Percentiles rank a stretch among this genome's conserved stretches.
Conservation (phyloP, 2,888 invertebrate genomes). For the Antheraea assamensis region DNA sequence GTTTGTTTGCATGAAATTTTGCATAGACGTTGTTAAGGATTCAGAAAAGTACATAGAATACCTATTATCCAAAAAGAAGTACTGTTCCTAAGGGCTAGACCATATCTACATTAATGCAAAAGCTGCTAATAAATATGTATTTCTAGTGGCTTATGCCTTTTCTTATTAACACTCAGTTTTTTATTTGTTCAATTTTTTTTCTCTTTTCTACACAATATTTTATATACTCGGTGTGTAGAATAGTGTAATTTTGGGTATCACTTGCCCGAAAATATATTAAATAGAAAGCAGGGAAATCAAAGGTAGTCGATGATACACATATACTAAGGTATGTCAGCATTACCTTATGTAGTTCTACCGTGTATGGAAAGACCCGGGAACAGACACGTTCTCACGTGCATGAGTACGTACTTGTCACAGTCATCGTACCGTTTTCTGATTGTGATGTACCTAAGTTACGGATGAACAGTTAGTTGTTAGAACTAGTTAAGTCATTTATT, state of each 20-base stretch:
- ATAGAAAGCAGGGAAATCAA: constrained; percentile 60
- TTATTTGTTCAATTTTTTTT: too few relatives aligned
- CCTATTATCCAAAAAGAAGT: too few relatives aligned
- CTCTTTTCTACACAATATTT: too few relatives aligned
- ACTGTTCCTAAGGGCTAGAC: too few relatives aligned
- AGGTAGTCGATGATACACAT: constrained; percentile 43
- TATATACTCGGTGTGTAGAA: too few relatives aligned
- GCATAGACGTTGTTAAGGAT: too few relatives aligned
- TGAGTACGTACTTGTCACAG: constrained; percentile 34
- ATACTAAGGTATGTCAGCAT: constrained; percentile 35
- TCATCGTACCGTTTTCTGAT: constrained; percentile 21
- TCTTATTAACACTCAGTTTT: too few relatives aligned
- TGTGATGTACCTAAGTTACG: background rate
- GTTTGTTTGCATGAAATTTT: too few relatives aligned
- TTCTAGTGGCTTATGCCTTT: too few relatives aligned
- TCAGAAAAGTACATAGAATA: too few relatives aligned
- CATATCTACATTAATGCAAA: too few relatives aligned
- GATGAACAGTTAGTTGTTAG: constrained; percentile 3
- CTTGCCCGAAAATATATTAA: background rate
- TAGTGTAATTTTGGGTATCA: background rate
- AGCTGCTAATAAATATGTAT: too few relatives aligned
- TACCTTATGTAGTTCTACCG: constrained; percentile 55
- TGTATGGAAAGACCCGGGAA: constrained; percentile 54
- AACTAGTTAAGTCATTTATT: constrained; percentile 3
- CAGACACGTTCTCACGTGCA: constrained; percentile 64